Percentiles rank a stretch among this genome's conserved stretches.
Evolutionary conservation across 2,113 vertebrate species (phyloP).

Genomic region (Sitta europaea): DNA sequence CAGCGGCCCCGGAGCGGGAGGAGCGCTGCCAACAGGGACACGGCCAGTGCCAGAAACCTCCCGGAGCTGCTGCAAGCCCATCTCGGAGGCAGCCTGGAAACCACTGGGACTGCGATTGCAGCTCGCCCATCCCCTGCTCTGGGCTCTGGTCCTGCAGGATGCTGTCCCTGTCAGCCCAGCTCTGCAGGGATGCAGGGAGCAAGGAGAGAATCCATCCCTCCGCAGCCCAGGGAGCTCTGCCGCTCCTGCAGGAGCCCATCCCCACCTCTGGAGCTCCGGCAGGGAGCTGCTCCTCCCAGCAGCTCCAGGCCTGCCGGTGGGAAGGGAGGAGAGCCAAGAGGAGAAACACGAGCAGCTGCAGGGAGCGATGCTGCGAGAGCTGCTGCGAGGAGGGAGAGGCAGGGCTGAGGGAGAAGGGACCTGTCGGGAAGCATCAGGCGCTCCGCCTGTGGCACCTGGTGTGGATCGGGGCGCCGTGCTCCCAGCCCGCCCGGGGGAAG

Average conservation of each 20-base stretch:
- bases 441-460: accelerated
- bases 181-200: accelerated
- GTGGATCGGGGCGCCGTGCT: not conserved
- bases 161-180: not conserved
- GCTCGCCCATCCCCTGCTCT: not conserved
- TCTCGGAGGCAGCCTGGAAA: not conserved
- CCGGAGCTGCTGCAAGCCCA: not conserved
- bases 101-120: not conserved
- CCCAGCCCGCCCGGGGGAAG: not conserved
- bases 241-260: not conserved
- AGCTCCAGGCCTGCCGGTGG: not conserved
- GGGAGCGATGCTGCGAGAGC: accelerated
- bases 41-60: not conserved
- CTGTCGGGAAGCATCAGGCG: not conserved
- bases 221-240: accelerated
- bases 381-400: not conserved
- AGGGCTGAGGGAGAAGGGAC: not conserved
- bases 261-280: not conserved
- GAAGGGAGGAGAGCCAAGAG: not conserved
- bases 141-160: not conserved
- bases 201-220: accelerated
- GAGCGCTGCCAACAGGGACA: not conserved
- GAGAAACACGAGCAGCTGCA: not conserved
- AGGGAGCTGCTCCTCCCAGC: not conserved
- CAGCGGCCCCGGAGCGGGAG: not conserved